Conservation (phyloP, 2,888 invertebrate species). For the Trichopria drosophilae region DNA sequence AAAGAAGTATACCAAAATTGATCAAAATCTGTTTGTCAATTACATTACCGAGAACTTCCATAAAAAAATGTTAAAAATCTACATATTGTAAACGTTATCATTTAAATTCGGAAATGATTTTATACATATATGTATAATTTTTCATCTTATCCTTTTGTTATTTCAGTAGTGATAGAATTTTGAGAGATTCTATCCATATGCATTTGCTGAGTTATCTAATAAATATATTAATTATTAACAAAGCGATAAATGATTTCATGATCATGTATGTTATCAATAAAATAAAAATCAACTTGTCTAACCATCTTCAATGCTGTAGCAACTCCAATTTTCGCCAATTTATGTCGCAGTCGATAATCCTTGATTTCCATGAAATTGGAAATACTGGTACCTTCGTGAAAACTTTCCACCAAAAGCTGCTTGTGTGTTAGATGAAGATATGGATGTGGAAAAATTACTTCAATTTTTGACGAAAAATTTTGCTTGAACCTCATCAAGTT, state of each 20-base stretch:
- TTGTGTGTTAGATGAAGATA: conserved; percentile 50
- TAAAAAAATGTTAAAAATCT: too few species aligned
- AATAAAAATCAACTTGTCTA: conserved; percentile 2
- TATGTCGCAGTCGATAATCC: conserved; percentile 37
- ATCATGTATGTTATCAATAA: background rate
- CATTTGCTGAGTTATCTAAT: too few species aligned
- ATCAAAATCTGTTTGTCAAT: too few species aligned
- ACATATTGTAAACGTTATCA: too few species aligned
- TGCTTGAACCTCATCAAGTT: conserved; percentile 56
- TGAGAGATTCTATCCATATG: too few species aligned
- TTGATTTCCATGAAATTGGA: conserved; percentile 45
- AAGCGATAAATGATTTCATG: background rate
- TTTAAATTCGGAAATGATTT: too few species aligned
- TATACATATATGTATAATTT: too few species aligned
- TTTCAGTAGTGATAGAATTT: too few species aligned
- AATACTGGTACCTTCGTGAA: conserved; percentile 57
- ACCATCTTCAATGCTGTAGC: conserved; percentile 60
- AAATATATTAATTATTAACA: too few species aligned
- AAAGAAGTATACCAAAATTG: too few species aligned
- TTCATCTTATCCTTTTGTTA: too few species aligned
- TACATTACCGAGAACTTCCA: too few species aligned
- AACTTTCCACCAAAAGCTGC: conserved; percentile 60
- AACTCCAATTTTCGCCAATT: conserved; percentile 58
- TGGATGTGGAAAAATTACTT: conserved; percentile 57
- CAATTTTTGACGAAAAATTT: conserved; percentile 51